Base-by-base conservation (phyloP, 2,888 invertebrate species). In the Campaea margaritaria region DNA sequence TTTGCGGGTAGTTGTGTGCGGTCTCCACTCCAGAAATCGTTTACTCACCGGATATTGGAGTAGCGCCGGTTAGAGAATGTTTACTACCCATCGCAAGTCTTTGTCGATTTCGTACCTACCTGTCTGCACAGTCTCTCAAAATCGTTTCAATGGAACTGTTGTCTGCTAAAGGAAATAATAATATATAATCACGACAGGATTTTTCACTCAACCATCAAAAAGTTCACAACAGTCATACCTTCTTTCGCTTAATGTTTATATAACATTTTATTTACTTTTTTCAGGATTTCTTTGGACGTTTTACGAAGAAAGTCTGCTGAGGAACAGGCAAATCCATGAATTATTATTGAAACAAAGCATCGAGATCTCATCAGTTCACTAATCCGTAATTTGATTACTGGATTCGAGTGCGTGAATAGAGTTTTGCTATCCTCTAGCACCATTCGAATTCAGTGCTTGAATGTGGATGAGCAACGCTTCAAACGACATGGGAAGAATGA, bases 391-490 rank as follows among this genome's bases (percentile, higher is more conserved):
- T 91, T 91, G 94, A 93, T 93, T 87, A 94, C 95, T 94, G 94
- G 86, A 94, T 94, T 94, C 93, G 93, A 93, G 91, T 93, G 94
- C 91, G 94, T 94, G 95, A 86, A 78, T 91, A 94, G 94, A 94
- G 89, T 93, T 74, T 71, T 78, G 69, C 68, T 67, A 78, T 87
- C 87, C 87, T 94, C 95, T 95, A 95, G 95, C 95, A 95, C 95
- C 95, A 95, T 94, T 94, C 94, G 94, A 94, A 95, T 95, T 93
- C 93, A 93, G 93, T 93, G 91, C 93, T 92, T 82, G 88, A 92
- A 89, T 87, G 70, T 88, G 91, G 91, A 73, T 65, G 65, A 45
- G 70, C 87, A 46, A 42, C 87, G 58, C 62, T 54, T 12, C 14
- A 11, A n/a, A 31, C 9, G 8, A 31, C 31, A 31, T 9, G 10